Evolutionary conservation across 2,797 vertebrate species (phyloP), one percentile per base, ranked within the genome.

Genomic region (Emydoidea blandingii): DNA sequence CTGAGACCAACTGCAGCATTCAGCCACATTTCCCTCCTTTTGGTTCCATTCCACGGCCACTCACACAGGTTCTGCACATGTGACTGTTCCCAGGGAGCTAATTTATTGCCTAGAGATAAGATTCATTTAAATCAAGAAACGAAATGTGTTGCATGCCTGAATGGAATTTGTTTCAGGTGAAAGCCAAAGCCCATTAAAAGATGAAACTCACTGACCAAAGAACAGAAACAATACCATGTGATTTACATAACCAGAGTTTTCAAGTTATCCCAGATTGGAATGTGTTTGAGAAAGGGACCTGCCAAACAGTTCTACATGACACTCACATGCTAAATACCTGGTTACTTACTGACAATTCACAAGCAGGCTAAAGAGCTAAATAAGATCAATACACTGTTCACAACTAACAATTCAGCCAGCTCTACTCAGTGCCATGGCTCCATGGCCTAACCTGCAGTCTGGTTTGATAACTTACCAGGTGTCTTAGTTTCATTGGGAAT

Each of bases 401-500:
- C n/a, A 47, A 37, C 2, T 79, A 65, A 27, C 29, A 88, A 50
- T 86, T 81, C 76, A 3, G 79, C 82, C 31, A 79, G 34, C 79
- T 94, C n/a, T 84, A 79, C 76, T 83, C 85, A 81, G 47, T n/a
- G 8, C 2, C 4, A 34, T 76, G 9, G 54, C 44, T 79, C 83
- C 85, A 37, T n/a, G 23, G 54, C 54, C 54, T 56, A 23, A 25
- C 4, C 23, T 10, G 23, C 54, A 25, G 54, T 9, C 54, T 10
- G 54, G 54, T 11, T 14, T 29, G 29, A 79, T 49, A 52, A 72
- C 96, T 96, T 72, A 98, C 98, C 98, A 4, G 98, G 98, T 74
- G 98, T 98, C 92, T 98, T 98, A 80, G 98, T 98, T 92, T 98
- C 98, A 85, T 98, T 98, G 88, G 98, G 98, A 92, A 98, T 98